These are phyloP conservation scores for Periparus ater DNA, from an alignment of 2,797 vertebrate genomes.

Conservation along the genomic window DNA sequence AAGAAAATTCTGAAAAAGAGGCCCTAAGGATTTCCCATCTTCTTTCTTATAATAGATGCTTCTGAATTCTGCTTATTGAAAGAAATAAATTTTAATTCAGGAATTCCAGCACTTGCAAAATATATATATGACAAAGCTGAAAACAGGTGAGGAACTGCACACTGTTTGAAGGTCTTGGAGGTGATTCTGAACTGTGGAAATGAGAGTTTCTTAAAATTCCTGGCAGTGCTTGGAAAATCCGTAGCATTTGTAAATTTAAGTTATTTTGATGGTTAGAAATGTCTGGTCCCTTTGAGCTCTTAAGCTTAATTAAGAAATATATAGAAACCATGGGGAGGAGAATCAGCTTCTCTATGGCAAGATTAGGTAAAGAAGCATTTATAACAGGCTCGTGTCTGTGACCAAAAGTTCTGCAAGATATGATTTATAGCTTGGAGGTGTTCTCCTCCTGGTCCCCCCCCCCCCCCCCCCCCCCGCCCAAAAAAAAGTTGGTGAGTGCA, in stretches of 20 bases:
- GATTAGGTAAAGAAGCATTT: conserved; percentile 37
- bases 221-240: background rate
- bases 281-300: conserved; percentile 39
- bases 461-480: fast-evolving
- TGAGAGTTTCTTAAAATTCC: conserved; percentile 1
- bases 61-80: conserved; percentile 11
- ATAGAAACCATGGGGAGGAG: background rate
- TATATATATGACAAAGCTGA: background rate
- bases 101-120: background rate
- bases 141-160: background rate
- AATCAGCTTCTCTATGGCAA: conserved; percentile 4
- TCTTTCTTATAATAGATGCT: background rate
- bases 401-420: background rate
- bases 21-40: background rate
- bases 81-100: conserved; percentile 24
- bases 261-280: conserved; percentile 29
- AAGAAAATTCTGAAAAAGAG: background rate
- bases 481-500: background rate
- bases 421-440: background rate
- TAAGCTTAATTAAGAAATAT: conserved; percentile 38
- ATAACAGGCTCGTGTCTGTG: background rate
- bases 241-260: conserved; percentile 23
- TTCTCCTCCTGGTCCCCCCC: background rate
- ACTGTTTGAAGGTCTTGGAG: background rate
- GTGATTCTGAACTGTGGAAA: background rate